phyloP scores from a whole-genome alignment of 2,797 vertebrate species.

The Bradypus variegatus region DNA sequence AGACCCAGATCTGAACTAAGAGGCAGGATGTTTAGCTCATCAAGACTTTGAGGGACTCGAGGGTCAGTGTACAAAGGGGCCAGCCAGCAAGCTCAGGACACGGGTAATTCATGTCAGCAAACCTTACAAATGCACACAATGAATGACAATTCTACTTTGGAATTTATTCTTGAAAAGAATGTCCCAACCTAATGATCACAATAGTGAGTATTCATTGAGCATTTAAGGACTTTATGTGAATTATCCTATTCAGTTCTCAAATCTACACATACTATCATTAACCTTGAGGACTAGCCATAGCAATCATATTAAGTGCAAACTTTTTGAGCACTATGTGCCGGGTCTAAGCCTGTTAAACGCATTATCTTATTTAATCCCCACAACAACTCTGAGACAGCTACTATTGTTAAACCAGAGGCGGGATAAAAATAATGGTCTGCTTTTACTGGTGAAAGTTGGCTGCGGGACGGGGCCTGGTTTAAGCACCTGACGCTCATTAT shows the following conservation, averaged over 20 bases:
- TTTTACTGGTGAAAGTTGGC: neutral
- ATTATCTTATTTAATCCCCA: neutral
- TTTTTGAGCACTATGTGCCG: accelerated
- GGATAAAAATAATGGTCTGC: neutral
- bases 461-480: accelerated
- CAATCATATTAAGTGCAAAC: too few relatives aligned
- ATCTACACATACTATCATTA: neutral
- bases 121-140: neutral
- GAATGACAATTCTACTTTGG: neutral
- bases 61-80: neutral
- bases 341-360: neutral
- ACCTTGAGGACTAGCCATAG: neutral
- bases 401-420: neutral
- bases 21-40: neutral
- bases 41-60: neutral
- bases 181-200: neutral
- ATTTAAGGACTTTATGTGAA: neutral
- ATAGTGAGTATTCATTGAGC: accelerated
- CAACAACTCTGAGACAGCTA: accelerated
- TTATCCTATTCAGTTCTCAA: neutral
- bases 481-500: neutral
- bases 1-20: neutral
- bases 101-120: neutral
- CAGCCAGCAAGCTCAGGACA: neutral
- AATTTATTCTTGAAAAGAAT: neutral